Percentiles rank a stretch among this genome's conserved stretches.
Evolutionary conservation across 2,797 vertebrate species (phyloP).

Genomic region (Eupleurogrammus muticus): DNA sequence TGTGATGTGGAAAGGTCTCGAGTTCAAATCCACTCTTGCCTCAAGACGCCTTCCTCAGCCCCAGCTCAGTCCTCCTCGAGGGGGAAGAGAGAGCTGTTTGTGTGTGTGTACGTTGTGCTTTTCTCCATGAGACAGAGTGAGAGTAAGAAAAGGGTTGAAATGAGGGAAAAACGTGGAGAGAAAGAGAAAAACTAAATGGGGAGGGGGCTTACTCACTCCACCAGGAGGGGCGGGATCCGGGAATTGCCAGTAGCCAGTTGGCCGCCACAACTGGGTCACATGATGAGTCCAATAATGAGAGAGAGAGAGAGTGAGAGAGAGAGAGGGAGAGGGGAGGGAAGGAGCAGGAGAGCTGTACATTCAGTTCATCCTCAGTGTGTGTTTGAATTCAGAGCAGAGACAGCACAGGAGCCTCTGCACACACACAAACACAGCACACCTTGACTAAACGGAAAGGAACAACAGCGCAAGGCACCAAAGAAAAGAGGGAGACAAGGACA

Average conservation of each 20-base stretch:
- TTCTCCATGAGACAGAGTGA: slow-evolving; percentile 36
- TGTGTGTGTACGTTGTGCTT: slow-evolving; percentile 20
- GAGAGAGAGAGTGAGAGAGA: slow-evolving; percentile 57
- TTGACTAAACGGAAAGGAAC: slow-evolving; percentile 41
- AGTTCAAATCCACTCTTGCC: slow-evolving; percentile 19
- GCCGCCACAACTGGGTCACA: slow-evolving; percentile 72
- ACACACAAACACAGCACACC: slow-evolving; percentile 34
- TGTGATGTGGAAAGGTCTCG: slow-evolving; percentile 16
- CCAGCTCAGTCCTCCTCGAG: neutral
- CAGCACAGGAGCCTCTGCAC: slow-evolving; percentile 28
- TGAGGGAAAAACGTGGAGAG: slow-evolving; percentile 46
- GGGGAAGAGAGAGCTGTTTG: slow-evolving; percentile 9
- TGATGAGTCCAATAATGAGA: slow-evolving; percentile 65
- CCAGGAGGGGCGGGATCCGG: slow-evolving; percentile 66
- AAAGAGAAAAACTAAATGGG: slow-evolving; percentile 58
- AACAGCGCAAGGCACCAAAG: slow-evolving; percentile 48
- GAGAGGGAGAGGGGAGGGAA: slow-evolving; percentile 35
- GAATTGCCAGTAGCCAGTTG: slow-evolving; percentile 68
- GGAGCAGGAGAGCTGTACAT: slow-evolving; percentile 62
- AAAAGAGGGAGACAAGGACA: slow-evolving; percentile 30
- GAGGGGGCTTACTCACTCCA: slow-evolving; percentile 76
- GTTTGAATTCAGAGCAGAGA: slow-evolving; percentile 66
- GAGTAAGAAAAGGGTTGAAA: slow-evolving; percentile 36
- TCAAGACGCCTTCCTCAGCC: neutral
- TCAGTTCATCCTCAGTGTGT: slow-evolving; percentile 70